These are phyloP conservation scores for Ochropleura plecta DNA, from an alignment of 2,888 invertebrate genomes.

Conservation along the genomic window DNA sequence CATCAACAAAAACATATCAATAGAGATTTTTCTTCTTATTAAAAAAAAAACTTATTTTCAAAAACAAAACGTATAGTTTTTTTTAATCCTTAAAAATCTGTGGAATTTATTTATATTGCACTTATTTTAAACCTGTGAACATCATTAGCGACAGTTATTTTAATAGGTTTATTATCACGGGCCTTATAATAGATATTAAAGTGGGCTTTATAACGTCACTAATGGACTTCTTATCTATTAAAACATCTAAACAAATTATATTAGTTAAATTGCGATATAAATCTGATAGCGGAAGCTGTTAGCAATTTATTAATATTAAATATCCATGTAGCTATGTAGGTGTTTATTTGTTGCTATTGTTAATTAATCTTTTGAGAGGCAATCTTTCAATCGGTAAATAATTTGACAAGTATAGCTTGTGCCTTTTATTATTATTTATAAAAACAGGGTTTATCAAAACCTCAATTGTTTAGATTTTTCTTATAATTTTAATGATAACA, in stretches of 20 bases:
- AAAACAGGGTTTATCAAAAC: no score
- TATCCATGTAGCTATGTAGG: conserved; percentile 26
- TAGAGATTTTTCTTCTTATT: no score
- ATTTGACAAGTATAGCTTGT: not conserved
- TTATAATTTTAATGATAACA: not conserved
- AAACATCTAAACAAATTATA: conserved; percentile 51
- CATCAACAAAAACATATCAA: no score
- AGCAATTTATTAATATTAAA: conserved; percentile 35
- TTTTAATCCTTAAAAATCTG: no score
- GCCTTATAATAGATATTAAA: conserved; percentile 33
- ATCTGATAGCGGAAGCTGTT: conserved; percentile 47
- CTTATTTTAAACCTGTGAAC: not conserved
- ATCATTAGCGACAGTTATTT: not conserved
- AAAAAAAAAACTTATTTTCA: no score
- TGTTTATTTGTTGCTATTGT: conserved; percentile 29
- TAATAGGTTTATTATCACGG: conserved; percentile 40
- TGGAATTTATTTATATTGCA: no score
- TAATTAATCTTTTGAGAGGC: not conserved
- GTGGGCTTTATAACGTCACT: conserved; percentile 29
- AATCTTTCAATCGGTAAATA: not conserved
- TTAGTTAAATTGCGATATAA: conserved; percentile 37
- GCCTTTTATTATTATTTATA: no score
- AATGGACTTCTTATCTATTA: conserved; percentile 44
- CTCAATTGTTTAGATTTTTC: no score
- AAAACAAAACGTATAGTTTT: no score